Evolutionary conservation across 1,140 invertebrate species (phyloP), one percentile per base, ranked within the genome.

Genomic region (Zaprionus kolodkinae): DNA sequence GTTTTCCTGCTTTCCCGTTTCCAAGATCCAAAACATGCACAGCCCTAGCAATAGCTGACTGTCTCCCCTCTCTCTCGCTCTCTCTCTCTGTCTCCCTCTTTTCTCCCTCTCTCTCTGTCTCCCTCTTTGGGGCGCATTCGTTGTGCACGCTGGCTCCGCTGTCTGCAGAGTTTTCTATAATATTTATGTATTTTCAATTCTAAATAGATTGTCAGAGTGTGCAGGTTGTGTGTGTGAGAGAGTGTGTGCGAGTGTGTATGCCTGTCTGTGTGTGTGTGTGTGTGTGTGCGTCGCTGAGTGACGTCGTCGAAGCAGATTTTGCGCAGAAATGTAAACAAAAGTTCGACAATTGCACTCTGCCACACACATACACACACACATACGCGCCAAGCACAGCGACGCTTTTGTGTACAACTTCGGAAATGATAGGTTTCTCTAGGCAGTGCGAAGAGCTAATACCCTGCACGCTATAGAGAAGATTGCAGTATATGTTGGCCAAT

Each of bases 221-320:
- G 25, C 65, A 73, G 43, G 21, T 21, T 63, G 17, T 69, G 5
- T 21, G 17, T 45, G 35, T 75, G 55, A 21, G 21, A 21, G 21
- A 21, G 21, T 50, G 43, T 50, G 43, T 48, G 65, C 43, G 48
- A 67, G 57, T 75, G 55, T 79, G 65, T 73, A 64, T 84, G 74
- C n/a, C n/a, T n/a, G n/a, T n/a, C n/a, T 50, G 43, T 54, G 27
- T 48, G 65, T 48, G 54, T 67, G 57, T 76, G 55, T 79, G 65
- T 74, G 67, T 84, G 75, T 79, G 56, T 84, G 72, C 62, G 64
- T 48, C 30, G 63, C 56, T 67, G 82, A 85, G 81, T 86, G 78
- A 86, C 78, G 81, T 85, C 78, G 67, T 81, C 71, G 78, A 75
- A 79, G 82, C 75, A 67, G 63, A 86, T 87, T 81, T 87, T 48